Evolutionary conservation across 2,888 invertebrate species (phyloP).

Genomic region (Ormia ochracea): DNA sequence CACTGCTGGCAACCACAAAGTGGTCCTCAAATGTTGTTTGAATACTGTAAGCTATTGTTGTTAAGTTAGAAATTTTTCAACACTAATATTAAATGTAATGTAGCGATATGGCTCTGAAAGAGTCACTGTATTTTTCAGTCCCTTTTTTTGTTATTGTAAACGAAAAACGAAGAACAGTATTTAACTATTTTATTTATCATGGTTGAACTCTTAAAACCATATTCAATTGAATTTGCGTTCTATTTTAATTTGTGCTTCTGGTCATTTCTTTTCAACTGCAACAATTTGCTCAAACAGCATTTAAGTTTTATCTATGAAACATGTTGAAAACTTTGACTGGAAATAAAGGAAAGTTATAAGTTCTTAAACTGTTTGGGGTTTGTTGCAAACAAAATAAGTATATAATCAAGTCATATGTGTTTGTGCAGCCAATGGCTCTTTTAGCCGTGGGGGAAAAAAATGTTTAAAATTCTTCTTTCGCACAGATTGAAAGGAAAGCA

Average conservation of each 20-base stretch:
- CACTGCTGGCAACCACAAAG: conserved; percentile 34
- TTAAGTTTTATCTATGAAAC: conserved; percentile 22
- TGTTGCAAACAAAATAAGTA: not conserved
- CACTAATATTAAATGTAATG: not conserved
- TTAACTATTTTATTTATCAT: not conserved
- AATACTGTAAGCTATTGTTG: conserved; percentile 11
- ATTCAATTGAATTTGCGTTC: conserved; percentile 32
- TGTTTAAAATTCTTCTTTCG: not conserved
- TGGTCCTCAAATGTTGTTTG: conserved; percentile 41
- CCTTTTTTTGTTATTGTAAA: not conserved
- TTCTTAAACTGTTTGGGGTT: conserved; percentile 6
- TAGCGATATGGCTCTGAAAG: not conserved
- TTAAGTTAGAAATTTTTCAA: conserved; percentile 1
- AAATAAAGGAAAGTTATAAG: not conserved
- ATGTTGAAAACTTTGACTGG: not conserved
- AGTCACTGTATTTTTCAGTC: not conserved
- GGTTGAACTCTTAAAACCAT: conserved; percentile 11
- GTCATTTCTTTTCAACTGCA: conserved; percentile 44
- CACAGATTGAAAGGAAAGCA: too few species aligned
- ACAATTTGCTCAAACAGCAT: conserved; percentile 6
- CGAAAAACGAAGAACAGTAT: not conserved
- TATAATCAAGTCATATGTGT: not conserved
- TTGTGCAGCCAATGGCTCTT: not conserved
- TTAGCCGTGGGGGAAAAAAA: not conserved
- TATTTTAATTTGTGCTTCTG: conserved; percentile 20